These are phyloP conservation scores for Varanus salvator DNA, from an alignment of 2,113 vertebrate species.

Conservation along the genomic window DNA sequence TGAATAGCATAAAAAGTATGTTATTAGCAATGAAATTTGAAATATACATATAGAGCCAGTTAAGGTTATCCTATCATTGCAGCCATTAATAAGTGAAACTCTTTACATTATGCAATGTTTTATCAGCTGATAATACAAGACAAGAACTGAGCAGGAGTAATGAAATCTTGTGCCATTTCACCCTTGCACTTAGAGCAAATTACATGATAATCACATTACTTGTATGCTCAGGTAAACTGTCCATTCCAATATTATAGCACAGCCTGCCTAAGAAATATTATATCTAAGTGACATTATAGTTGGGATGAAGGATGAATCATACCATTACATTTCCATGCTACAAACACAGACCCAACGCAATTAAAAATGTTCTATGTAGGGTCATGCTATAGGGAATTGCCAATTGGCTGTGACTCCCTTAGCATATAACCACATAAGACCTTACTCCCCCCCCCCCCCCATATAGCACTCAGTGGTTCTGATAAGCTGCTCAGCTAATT, in stretches of 20 bases:
- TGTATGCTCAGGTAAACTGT: slow-evolving; percentile 45
- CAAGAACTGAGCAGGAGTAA: slow-evolving; percentile 27
- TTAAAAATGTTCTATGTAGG: neutral
- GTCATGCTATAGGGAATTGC: neutral
- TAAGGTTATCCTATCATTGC: slow-evolving; percentile 43
- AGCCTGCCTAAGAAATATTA: neutral
- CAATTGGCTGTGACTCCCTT: neutral
- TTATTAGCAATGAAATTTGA: slow-evolving; percentile 70
- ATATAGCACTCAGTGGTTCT: neutral
- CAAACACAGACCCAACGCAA: fast-evolving
- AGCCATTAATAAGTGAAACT: slow-evolving; percentile 49
- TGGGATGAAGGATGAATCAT: neutral
- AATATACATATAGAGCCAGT: slow-evolving; percentile 58
- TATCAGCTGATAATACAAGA: slow-evolving; percentile 22
- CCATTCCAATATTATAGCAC: neutral
- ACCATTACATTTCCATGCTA: neutral
- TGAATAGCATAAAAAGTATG: slow-evolving; percentile 54
- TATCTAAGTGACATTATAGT: slow-evolving; percentile 23
- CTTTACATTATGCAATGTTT: slow-evolving; percentile 38
- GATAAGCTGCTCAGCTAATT: neutral
- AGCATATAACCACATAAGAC: neutral
- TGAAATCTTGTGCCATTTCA: slow-evolving; percentile 50
- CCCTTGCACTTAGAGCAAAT: slow-evolving; percentile 39
- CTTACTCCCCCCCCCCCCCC: neutral
- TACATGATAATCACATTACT: slow-evolving; percentile 44